Percentiles rank a stretch among this genome's conserved stretches.
phyloP scores from a whole-genome alignment of 1,140 invertebrate genomes.

The Aphidius gifuensis region DNA sequence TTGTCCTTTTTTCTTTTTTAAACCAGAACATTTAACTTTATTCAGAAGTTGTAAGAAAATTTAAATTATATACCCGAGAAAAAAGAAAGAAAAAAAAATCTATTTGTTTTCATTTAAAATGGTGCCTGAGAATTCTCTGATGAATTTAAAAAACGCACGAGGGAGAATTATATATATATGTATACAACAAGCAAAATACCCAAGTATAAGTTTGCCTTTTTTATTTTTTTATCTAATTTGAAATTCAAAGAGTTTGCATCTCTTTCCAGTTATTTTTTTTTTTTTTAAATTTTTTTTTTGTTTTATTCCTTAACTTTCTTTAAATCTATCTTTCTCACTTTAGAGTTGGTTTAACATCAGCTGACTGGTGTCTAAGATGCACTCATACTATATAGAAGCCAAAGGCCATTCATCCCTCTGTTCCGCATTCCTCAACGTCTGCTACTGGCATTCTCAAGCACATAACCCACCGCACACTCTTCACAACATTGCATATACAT shows the following conservation, averaged over 20 bases:
- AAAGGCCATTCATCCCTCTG: constrained; percentile 9
- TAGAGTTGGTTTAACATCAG: constrained; percentile 5
- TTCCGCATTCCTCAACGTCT: background rate
- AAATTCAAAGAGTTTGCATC: constrained; percentile 31
- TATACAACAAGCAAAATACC: too few species aligned
- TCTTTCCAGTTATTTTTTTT: too few species aligned
- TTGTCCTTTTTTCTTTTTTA: too few species aligned
- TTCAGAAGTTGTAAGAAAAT: too few species aligned
- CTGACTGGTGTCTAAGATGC: constrained; percentile 14
- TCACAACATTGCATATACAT: background rate
- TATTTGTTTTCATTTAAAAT: too few species aligned
- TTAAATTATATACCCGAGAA: too few species aligned
- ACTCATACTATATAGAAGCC: background rate
- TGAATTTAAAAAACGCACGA: background rate
- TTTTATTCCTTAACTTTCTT: too few species aligned
- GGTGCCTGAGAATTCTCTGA: background rate
- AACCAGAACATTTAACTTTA: too few species aligned
- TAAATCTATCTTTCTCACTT: constrained; percentile 4
- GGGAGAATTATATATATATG: too few species aligned
- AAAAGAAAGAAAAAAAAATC: too few species aligned
- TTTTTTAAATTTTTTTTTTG: too few species aligned
- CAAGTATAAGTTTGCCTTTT: too few species aligned
- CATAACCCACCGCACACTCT: background rate
- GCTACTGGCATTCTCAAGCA: background rate
- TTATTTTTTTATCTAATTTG: constrained; percentile 32